phyloP scores from a whole-genome alignment of 2,113 vertebrate genomes.

The Lates calcarifer region DNA sequence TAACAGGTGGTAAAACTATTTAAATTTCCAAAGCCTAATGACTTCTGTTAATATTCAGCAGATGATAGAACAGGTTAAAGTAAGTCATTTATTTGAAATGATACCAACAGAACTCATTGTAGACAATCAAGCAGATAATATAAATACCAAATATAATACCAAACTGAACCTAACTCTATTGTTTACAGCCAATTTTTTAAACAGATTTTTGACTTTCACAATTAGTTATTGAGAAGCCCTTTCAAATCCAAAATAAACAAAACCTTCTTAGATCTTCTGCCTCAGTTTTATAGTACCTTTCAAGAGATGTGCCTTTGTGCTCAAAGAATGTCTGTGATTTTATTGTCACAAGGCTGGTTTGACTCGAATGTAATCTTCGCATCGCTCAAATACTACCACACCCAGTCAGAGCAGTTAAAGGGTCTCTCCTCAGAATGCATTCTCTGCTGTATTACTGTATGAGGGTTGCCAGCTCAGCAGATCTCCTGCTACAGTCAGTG shows the following conservation, averaged over 20 bases:
- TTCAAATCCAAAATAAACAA: neutral
- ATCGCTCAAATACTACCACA: neutral
- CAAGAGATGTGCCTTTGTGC: neutral
- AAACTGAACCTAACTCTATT: neutral
- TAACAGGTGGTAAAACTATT: neutral
- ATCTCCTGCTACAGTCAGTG: neutral
- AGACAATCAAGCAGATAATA: neutral
- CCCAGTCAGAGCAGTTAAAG: neutral
- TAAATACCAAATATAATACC: neutral
- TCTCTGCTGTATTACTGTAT: neutral
- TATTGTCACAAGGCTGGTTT: neutral
- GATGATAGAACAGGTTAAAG: neutral
- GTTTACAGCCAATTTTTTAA: neutral
- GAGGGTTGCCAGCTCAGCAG: constrained; percentile 21
- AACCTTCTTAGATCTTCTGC: neutral
- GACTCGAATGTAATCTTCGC: neutral
- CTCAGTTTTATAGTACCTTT: neutral
- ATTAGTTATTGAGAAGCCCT: neutral
- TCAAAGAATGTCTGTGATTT: neutral
- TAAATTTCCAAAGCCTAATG: neutral
- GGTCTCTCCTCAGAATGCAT: neutral
- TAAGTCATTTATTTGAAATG: neutral
- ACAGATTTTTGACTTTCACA: neutral
- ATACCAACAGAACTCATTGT: neutral
- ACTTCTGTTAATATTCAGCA: neutral